Base-by-base conservation (phyloP, 2,113 vertebrate genomes). In the Camelus dromedarius region DNA sequence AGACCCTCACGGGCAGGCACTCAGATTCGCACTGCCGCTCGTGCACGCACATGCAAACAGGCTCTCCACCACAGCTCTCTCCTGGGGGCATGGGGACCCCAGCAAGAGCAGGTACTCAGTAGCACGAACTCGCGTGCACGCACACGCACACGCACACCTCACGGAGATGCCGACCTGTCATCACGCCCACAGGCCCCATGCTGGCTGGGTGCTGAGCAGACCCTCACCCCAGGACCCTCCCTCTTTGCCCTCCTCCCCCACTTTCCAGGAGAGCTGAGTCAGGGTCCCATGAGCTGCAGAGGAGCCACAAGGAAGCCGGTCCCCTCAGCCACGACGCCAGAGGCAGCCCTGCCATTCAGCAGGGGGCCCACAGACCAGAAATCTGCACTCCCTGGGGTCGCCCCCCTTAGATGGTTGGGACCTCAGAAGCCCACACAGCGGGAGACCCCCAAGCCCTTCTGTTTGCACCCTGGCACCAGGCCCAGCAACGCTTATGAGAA, bases 91-190 rank as follows among this genome's bases (percentile, higher is more conserved):
- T 9, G 6, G 26, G 6, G 26, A 6, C 1, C 82, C 69, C 67
- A 2, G 32, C 28, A 48, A 18, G 50, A 52, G 82, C 32, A 20
- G 72, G 60, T 6, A 4, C 7, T 32, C 30, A 0, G 5, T 32
- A 12, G 90, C 70, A 11, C 9, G 38, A 81, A 35, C 52, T 26
- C 52, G 1, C 28, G 6, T 5, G 12, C 38, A 42, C 38, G 4
- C 38, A 35, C 35, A 35, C 1, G 8, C 24, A 9, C 42, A 42
- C 14, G 15, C 35, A 16, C 15, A 0, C 66, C 24, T 2, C 42
- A 14, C 67, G 0, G 22, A 48, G 20, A 28, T 3, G 7, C 30
- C 3, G 54, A 32, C 38, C 56, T 0, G 2, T 8, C 32, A 0
- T 16, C 89, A 46, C 8, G 5, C 46, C 70, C 56, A 26, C 2